Conservation (phyloP, 2,888 invertebrate species). For the Hirtodrosophila trivittata region DNA sequence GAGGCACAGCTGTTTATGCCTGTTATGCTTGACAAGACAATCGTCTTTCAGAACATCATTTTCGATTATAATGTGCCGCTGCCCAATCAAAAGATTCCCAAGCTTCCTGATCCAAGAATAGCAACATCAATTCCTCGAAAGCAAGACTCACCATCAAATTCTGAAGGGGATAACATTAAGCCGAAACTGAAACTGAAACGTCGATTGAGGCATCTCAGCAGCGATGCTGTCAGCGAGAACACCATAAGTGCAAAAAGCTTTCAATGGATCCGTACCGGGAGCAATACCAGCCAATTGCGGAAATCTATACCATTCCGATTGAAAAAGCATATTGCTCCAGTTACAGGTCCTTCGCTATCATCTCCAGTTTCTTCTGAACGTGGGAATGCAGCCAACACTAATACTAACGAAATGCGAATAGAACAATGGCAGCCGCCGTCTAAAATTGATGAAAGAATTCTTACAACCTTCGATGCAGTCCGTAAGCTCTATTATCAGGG, state of each 20-base stretch:
- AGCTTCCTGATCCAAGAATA: neutral
- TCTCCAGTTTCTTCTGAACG: neutral
- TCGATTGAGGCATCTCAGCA: too few relatives aligned
- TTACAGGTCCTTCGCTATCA: slow-evolving; percentile 1
- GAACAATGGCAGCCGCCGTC: neutral
- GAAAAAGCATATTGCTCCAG: neutral
- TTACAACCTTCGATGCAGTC: slow-evolving; percentile 20
- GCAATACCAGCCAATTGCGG: neutral
- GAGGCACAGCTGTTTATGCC: slow-evolving; percentile 55
- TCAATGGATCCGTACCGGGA: slow-evolving; percentile 16
- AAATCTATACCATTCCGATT: too few relatives aligned
- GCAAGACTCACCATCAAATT: too few relatives aligned
- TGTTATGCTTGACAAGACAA: slow-evolving; percentile 12
- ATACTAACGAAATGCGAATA: neutral
- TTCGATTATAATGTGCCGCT: slow-evolving; percentile 25
- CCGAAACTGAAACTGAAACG: too few relatives aligned
- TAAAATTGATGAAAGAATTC: neutral
- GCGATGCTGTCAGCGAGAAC: neutral
- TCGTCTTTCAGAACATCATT: slow-evolving; percentile 38
- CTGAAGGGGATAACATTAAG: too few relatives aligned
- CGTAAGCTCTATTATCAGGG: slow-evolving; percentile 12
- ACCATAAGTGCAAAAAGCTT: neutral
- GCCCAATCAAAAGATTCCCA: neutral
- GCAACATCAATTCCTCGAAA: neutral
- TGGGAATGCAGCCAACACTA: neutral